Percentiles rank a stretch among this genome's conserved stretches.
Evolutionary conservation across 1,140 invertebrate species (phyloP).

Genomic region (Cardiocondyla obscurior): DNA sequence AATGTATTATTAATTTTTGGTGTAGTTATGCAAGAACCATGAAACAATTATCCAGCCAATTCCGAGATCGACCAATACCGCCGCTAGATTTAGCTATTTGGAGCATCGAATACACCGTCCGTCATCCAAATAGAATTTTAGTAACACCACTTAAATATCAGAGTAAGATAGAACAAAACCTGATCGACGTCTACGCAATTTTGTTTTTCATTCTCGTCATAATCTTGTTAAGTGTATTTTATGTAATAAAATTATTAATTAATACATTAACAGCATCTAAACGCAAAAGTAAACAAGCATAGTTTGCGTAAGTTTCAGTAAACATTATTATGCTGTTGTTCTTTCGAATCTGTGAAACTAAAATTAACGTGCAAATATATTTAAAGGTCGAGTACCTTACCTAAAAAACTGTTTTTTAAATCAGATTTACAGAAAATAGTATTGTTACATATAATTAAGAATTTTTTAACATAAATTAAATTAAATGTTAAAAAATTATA

Average conservation of each 20-base stretch:
- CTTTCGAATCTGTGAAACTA: too few species aligned
- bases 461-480: too few species aligned
- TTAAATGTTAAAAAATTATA: too few species aligned
- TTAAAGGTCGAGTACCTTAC: too few species aligned
- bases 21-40: slow-evolving; percentile 37
- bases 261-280: neutral
- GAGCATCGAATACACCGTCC: neutral
- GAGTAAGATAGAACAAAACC: neutral
- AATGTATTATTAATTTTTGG: neutral
- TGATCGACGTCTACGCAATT: neutral
- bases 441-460: too few species aligned
- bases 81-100: slow-evolving; percentile 32
- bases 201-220: neutral
- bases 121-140: slow-evolving; percentile 18
- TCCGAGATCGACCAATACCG: neutral
- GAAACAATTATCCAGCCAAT: slow-evolving; percentile 30
- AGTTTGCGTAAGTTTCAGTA: too few species aligned
- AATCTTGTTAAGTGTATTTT: neutral
- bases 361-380: too few species aligned
- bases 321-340: too few species aligned
- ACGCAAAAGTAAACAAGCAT: neutral
- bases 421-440: too few species aligned
- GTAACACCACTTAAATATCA: neutral
- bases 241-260: neutral
- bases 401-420: too few species aligned